phyloP scores from a whole-genome alignment of 2,888 invertebrate genomes.

The Abrostola tripartita region DNA sequence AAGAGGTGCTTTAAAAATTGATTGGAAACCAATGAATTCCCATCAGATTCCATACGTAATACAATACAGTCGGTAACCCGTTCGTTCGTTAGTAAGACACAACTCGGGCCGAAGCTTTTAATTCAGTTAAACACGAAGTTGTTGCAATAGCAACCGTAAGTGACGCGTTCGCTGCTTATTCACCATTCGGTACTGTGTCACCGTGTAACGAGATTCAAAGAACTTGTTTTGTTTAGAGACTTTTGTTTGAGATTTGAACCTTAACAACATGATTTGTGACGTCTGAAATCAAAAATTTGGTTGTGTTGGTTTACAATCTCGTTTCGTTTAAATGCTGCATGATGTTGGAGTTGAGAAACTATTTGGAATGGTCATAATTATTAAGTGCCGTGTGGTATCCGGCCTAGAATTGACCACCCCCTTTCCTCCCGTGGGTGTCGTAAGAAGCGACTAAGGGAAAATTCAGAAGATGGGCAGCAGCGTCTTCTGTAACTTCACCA shows the following conservation, averaged over 20 bases:
- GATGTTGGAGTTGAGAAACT: too few relatives aligned
- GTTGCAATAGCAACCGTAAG: slow-evolving; percentile 63
- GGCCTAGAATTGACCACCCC: too few relatives aligned
- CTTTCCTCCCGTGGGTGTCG: too few relatives aligned
- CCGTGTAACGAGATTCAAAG: slow-evolving; percentile 43
- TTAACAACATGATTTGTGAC: too few relatives aligned
- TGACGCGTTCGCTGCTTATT: slow-evolving; percentile 69
- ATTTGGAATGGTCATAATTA: too few relatives aligned
- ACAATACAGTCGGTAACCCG: slow-evolving; percentile 39
- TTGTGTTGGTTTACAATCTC: too few relatives aligned
- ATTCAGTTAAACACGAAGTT: slow-evolving; percentile 79
- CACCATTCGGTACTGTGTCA: slow-evolving; percentile 48
- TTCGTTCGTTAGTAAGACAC: slow-evolving; percentile 81
- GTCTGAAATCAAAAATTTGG: too few relatives aligned
- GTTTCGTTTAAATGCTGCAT: too few relatives aligned
- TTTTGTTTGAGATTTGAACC: background rate
- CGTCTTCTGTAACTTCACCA: too few relatives aligned
- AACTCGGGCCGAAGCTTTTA: slow-evolving; percentile 79
- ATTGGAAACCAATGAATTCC: slow-evolving; percentile 2
- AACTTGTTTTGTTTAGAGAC: slow-evolving; percentile 34
- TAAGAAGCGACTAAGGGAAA: too few relatives aligned
- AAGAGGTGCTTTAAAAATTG: slow-evolving; percentile 5
- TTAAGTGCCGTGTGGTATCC: too few relatives aligned
- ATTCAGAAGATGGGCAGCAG: too few relatives aligned
- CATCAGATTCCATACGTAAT: slow-evolving; percentile 57